These are phyloP conservation scores for Procavia capensis DNA, from an alignment of 2,113 vertebrate species.

Conservation along the genomic window DNA sequence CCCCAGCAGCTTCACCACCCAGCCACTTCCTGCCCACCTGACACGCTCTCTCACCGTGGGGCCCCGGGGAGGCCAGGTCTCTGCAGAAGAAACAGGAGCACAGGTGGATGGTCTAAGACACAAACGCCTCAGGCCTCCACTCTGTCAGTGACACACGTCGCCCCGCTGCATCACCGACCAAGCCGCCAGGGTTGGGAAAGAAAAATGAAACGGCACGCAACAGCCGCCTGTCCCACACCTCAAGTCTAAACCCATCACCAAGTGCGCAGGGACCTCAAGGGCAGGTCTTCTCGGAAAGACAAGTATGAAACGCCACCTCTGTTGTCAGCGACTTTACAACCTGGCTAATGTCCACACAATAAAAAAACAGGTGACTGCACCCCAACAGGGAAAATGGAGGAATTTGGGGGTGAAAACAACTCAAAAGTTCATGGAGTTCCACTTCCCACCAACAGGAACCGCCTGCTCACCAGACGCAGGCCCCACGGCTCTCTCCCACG, in stretches of 20 bases:
- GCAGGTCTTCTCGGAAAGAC: neutral
- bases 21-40: conserved; percentile 61
- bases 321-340: conserved; percentile 15
- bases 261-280: neutral
- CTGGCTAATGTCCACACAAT: neutral
- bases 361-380: neutral
- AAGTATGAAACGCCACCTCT: conserved; percentile 31
- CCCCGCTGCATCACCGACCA: neutral
- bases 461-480: neutral
- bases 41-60: conserved; percentile 42
- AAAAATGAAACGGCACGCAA: neutral
- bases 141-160: neutral
- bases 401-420: conserved; percentile 34
- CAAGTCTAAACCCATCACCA: conserved; percentile 53
- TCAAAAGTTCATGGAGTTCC: neutral
- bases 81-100: conserved; percentile 60
- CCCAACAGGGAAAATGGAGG: neutral
- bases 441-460: conserved; percentile 26
- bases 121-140: neutral
- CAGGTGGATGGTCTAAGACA: conserved; percentile 34
- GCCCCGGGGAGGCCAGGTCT: neutral
- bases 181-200: neutral
- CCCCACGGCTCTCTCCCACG: conserved; percentile 1
- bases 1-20: conserved; percentile 59
- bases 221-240: neutral